A percentile compares a stretch with the other conserved stretches of the same genome.
These are phyloP conservation scores for Drosophila murphyi DNA, from an alignment of 1,140 invertebrate species.

Conservation along the genomic window DNA sequence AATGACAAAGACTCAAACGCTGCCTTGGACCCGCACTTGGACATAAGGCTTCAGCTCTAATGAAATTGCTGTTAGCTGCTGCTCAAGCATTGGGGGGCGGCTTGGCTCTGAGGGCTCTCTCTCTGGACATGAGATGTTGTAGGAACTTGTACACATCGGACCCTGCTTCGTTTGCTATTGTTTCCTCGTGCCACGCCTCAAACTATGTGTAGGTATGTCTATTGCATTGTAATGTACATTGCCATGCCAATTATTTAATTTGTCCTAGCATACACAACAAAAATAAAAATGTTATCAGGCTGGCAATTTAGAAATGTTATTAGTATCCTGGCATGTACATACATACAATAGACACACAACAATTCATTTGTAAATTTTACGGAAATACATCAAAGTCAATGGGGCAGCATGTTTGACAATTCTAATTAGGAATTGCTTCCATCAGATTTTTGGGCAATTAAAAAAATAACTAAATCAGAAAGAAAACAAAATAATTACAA, in stretches of 20 bases:
- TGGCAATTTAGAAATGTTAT: slow-evolving; percentile 56
- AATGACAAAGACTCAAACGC: slow-evolving; percentile 34
- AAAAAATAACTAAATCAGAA: not conserved
- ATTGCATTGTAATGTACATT: slow-evolving; percentile 61
- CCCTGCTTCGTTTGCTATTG: slow-evolving; percentile 9
- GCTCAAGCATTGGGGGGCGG: slow-evolving; percentile 42
- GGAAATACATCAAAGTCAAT: slow-evolving; percentile 39
- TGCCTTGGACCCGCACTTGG: slow-evolving; percentile 4
- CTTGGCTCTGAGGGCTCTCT: not conserved
- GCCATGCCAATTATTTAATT: slow-evolving; percentile 83
- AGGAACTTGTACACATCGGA: slow-evolving; percentile 4
- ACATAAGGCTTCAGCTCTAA: slow-evolving; percentile 65
- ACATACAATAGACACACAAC: not conserved
- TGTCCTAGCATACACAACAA: slow-evolving; percentile 54
- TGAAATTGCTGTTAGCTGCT: slow-evolving; percentile 73
- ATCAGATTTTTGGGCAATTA: not conserved
- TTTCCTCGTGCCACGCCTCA: slow-evolving; percentile 35
- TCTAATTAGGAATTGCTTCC: slow-evolving; percentile 14
- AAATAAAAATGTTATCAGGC: slow-evolving; percentile 17
- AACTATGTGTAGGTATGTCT: slow-evolving; percentile 32
- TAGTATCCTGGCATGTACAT: slow-evolving; percentile 40
- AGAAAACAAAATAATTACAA: not conserved
- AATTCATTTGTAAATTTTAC: slow-evolving; percentile 21
- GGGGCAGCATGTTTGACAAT: not conserved
- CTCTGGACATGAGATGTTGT: slow-evolving; percentile 9